Conservation (phyloP, 2,888 invertebrate species). For the Cryptocephalus moraei region DNA sequence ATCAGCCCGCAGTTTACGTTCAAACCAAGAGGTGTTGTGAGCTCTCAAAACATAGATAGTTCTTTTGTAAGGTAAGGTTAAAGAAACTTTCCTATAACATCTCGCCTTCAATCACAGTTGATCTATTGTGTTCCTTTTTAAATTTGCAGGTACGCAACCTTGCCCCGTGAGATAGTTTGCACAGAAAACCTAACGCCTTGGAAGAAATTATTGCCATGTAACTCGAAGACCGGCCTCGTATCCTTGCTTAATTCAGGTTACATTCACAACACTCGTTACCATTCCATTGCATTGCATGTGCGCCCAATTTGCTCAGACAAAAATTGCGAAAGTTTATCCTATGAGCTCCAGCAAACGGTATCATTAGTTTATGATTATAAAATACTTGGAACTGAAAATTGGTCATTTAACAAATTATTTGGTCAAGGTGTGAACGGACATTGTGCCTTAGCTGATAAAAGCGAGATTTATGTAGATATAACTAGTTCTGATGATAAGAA, state of each 20-base stretch:
- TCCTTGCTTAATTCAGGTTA: slow-evolving; percentile 81
- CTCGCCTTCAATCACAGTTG: neutral
- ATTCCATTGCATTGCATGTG: slow-evolving; percentile 80
- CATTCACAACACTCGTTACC: slow-evolving; percentile 87
- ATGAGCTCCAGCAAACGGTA: slow-evolving; percentile 78
- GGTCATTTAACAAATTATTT: slow-evolving; percentile 80
- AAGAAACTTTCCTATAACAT: neutral
- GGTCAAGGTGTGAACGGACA: slow-evolving; percentile 72
- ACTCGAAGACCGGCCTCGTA: slow-evolving; percentile 78
- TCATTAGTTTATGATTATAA: slow-evolving; percentile 78
- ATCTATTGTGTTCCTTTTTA: no score
- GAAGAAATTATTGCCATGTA: slow-evolving; percentile 94
- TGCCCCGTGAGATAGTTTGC: slow-evolving; percentile 94
- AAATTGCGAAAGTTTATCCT: slow-evolving; percentile 42
- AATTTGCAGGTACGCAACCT: slow-evolving; percentile 62
- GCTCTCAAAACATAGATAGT: slow-evolving; percentile 36
- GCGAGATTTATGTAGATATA: slow-evolving; percentile 73
- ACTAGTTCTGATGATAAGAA: slow-evolving; percentile 51
- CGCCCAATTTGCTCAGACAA: slow-evolving; percentile 63
- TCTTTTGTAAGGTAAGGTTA: slow-evolving; percentile 23
- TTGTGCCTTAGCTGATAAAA: slow-evolving; percentile 71
- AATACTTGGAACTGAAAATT: slow-evolving; percentile 57
- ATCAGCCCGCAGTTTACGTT: slow-evolving; percentile 76
- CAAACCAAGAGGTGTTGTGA: slow-evolving; percentile 58
- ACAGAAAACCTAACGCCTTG: slow-evolving; percentile 99